Conservation (phyloP, 1,140 invertebrate genomes). For the Pseudachorutes palmiensis region DNA sequence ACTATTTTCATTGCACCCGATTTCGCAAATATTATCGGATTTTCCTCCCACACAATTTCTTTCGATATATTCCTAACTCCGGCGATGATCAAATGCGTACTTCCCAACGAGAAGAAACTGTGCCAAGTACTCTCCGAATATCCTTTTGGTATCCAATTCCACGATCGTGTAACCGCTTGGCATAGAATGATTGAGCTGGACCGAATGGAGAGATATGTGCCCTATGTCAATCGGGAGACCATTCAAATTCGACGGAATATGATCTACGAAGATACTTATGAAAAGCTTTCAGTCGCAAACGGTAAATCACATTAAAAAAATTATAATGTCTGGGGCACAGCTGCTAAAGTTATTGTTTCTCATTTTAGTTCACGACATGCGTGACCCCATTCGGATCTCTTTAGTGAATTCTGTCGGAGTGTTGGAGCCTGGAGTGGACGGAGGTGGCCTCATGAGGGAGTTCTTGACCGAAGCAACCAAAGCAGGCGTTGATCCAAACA, state of each 20-base stretch:
- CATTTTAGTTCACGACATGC: conserved; percentile 68
- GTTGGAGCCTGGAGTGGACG: conserved; percentile 93
- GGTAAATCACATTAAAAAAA: conserved; percentile 1
- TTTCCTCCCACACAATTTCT: conserved; percentile 20
- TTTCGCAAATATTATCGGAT: too few relatives aligned
- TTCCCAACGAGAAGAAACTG: conserved; percentile 71
- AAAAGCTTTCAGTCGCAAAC: conserved; percentile 76
- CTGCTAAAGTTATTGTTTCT: conserved; percentile 17
- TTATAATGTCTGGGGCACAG: conserved; percentile 18
- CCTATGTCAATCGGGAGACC: conserved; percentile 63
- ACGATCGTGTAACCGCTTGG: conserved; percentile 75
- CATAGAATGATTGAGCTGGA: conserved; percentile 65
- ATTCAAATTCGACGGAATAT: conserved; percentile 79
- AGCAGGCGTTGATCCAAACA: conserved; percentile 92
- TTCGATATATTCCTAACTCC: neutral
- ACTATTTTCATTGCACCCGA: conserved; percentile 37
- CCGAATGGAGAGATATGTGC: conserved; percentile 59
- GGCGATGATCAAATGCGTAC: too few relatives aligned
- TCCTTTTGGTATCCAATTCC: conserved; percentile 87
- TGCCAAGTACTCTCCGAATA: conserved; percentile 77
- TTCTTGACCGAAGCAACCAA: conserved; percentile 84
- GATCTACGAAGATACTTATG: conserved; percentile 95
- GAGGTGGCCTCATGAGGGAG: conserved; percentile 87
- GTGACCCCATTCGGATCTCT: conserved; percentile 76
- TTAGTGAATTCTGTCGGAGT: conserved; percentile 80